phyloP scores from a whole-genome alignment of 2,797 vertebrate genomes.

The Accipiter minullus region DNA sequence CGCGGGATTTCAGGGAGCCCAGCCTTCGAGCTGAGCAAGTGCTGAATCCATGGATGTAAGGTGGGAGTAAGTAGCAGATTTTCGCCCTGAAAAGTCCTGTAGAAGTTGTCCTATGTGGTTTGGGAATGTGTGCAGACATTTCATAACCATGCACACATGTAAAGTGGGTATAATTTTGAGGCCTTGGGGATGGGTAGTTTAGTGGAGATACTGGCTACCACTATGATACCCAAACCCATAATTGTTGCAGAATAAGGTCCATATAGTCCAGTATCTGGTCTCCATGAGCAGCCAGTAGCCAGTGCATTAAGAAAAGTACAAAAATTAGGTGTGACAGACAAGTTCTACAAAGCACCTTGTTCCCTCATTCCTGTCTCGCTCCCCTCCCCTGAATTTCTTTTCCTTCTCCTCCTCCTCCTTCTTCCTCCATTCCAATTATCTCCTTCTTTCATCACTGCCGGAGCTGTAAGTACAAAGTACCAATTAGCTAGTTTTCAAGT shows the following conservation, averaged over 20 bases:
- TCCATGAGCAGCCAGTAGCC: not conserved
- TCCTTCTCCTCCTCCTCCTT: not conserved
- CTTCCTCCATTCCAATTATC: constrained; percentile 64
- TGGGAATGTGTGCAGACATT: not conserved
- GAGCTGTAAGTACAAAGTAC: constrained; percentile 70
- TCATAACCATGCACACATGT: not conserved
- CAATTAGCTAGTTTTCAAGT: constrained; percentile 76
- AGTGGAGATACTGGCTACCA: not conserved
- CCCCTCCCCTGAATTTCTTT: not conserved
- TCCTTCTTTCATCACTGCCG: constrained; percentile 59
- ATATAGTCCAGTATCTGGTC: not conserved
- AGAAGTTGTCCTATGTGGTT: rapidly evolving
- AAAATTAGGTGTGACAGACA: constrained; percentile 10
- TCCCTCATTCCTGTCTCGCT: not conserved
- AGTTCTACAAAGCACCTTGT: not conserved
- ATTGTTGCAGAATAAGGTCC: not conserved
- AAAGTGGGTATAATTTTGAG: not conserved
- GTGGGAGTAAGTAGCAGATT: not conserved
- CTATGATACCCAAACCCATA: not conserved
- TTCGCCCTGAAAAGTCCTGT: not conserved
- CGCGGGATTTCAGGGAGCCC: rapidly evolving
- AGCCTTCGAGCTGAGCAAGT: not conserved
- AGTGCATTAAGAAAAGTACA: not conserved
- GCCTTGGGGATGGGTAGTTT: not conserved
- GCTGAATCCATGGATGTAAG: not conserved